These are phyloP conservation scores for Sinocyclocheilus anophthalmus DNA, from an alignment of 2,113 vertebrate species.

Conservation along the genomic window DNA sequence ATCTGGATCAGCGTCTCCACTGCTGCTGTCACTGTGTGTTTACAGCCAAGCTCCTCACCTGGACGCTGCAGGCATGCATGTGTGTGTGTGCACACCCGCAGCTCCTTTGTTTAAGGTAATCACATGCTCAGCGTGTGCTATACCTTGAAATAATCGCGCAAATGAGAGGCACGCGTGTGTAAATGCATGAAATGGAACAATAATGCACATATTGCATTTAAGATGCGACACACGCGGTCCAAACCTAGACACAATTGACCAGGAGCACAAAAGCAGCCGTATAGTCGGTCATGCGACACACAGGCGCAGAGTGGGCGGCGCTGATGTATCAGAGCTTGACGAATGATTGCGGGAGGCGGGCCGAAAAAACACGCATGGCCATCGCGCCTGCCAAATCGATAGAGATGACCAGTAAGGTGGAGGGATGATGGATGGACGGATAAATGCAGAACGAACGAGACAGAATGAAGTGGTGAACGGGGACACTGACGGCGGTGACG, in stretches of 20 bases:
- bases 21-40: constrained; percentile 29
- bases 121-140: constrained; percentile 62
- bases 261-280: constrained; percentile 26
- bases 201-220: background rate
- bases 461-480: constrained; percentile 35
- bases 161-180: background rate
- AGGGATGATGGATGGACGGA: constrained; percentile 40
- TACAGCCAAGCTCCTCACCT: constrained; percentile 57
- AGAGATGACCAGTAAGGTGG: constrained; percentile 39
- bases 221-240: background rate
- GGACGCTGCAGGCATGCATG: constrained; percentile 55
- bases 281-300: constrained; percentile 12
- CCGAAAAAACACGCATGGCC: background rate
- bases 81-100: constrained; percentile 51
- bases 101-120: constrained; percentile 71
- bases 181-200: background rate
- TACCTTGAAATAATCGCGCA: constrained; percentile 55
- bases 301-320: constrained; percentile 1
- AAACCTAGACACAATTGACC: constrained; percentile 31
- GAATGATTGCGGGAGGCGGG: constrained; percentile 19
- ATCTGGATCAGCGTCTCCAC: constrained; percentile 33
- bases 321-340: constrained; percentile 33
- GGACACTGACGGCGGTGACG: constrained; percentile 35
- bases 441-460: constrained; percentile 36
- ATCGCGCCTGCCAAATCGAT: constrained; percentile 33